Percentiles rank a stretch among this genome's conserved stretches.
Conservation (phyloP, 1,140 invertebrate genomes). For the Myzus persicae region DNA sequence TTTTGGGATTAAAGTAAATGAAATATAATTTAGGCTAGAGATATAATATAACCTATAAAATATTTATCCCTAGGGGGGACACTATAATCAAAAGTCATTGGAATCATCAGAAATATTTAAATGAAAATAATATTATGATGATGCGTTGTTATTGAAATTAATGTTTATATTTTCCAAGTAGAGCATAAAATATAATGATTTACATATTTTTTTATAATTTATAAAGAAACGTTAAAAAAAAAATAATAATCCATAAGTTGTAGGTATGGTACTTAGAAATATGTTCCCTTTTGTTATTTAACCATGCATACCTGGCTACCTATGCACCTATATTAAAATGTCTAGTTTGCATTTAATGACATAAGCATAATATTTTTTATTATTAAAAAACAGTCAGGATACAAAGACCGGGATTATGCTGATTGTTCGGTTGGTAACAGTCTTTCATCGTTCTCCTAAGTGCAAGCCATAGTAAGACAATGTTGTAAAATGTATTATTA, state of each 20-base stretch:
- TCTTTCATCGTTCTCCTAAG: neutral
- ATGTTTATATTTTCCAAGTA: neutral
- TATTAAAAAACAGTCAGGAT: no score
- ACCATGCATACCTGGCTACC: neutral
- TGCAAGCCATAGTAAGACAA: neutral
- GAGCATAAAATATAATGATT: neutral
- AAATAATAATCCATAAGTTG: neutral
- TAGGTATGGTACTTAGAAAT: neutral
- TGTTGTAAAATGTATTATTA: neutral
- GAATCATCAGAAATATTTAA: neutral
- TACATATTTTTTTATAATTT: neutral
- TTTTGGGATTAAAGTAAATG: neutral
- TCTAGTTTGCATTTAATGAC: neutral
- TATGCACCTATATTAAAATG: neutral
- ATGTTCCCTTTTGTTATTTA: neutral
- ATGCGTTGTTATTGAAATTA: neutral
- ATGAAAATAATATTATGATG: neutral
- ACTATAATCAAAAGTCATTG: constrained; percentile 24
- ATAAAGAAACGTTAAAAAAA: neutral
- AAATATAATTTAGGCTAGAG: neutral
- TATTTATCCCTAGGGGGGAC: neutral
- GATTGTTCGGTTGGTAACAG: neutral
- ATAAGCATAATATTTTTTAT: no score
- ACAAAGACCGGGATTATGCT: no score
- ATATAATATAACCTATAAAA: neutral